Evolutionary conservation across 2,113 vertebrate species (phyloP), one percentile per base, ranked within the genome.

Genomic region (Ictalurus furcatus): DNA sequence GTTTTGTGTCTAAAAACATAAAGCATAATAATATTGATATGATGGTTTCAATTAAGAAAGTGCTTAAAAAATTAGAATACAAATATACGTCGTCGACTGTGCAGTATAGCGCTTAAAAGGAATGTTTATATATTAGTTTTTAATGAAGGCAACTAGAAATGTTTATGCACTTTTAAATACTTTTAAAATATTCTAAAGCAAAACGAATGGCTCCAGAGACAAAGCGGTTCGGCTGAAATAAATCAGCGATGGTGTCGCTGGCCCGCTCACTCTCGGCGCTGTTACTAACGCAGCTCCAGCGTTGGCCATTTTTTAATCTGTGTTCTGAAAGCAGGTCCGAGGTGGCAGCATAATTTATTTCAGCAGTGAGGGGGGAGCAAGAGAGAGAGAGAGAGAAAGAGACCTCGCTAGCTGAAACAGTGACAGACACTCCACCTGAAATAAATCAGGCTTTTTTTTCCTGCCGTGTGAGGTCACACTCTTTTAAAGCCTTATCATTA

Each of bases 341-440:
- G 73, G 21, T 76, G 73, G 12, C 2, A 21, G 73, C 12, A 8
- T 65, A 0, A 84, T 65, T 84, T 40, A 19, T 84, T 67, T 61
- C 61, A 61, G 8, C 13, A 16, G 5, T 9, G 13, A 52, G 28
- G 11, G 44, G 48, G 12, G 23, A 54, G 52, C 0, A 23, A 79
- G 76, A 52, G 44, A 52, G 74, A 52, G 40, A 79, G 44, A 80
- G 78, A 80, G 48, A 76, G 73, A 44, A 21, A 76, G 69, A 73
- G 69, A 34, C 14, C 30, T 37, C 30, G 7, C 30, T 2, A 19
- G 69, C 71, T 13, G 34, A 73, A 37, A 73, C 21, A 28, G 40
- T 69, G 63, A 85, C 40, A 52, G 40, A 56, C 28, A 30, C 84
- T 52, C 44, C 44, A 71, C 65, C n/a, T 69, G 25, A 85, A 52